A percentile compares a stretch with the other conserved stretches of the same genome.
These are phyloP conservation scores for Yponomeuta cagnagella DNA, from an alignment of 2,888 invertebrate genomes.

Conservation along the genomic window DNA sequence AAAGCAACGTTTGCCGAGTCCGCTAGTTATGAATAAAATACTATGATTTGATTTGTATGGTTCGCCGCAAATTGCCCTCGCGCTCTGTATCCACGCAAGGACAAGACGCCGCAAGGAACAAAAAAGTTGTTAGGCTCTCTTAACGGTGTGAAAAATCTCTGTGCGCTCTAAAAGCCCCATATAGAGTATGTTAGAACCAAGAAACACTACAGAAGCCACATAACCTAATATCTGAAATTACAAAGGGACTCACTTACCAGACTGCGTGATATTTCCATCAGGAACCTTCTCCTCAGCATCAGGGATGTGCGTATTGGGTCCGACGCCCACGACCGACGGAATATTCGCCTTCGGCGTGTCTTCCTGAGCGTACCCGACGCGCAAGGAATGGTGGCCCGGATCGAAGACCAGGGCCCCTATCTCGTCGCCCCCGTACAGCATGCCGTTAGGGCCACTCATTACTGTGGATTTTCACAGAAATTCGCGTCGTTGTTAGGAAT, in stretches of 20 bases:
- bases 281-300: conserved; percentile 86
- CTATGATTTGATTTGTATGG: background rate
- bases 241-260: conserved; percentile 40
- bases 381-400: conserved; percentile 83
- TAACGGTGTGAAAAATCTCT: no score
- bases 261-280: conserved; percentile 81
- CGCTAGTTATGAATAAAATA: no score
- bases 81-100: no score
- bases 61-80: background rate
- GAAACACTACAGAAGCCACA: background rate
- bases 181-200: background rate
- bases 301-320: conserved; percentile 80
- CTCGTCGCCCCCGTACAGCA: conserved; percentile 96
- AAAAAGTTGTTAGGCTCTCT: no score
- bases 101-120: no score
- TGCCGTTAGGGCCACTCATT: conserved; percentile 76
- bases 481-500: background rate
- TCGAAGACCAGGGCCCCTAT: conserved; percentile 99
- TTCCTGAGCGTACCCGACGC: conserved; percentile 97
- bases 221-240: background rate
- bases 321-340: conserved; percentile 92
- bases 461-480: conserved; percentile 17
- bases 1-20: no score
- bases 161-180: background rate
- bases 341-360: conserved; percentile 99